Evolutionary conservation across 35 echinoderm and acorn worm genomes (phyloP).

Genomic region (Amphiura filiformis): DNA sequence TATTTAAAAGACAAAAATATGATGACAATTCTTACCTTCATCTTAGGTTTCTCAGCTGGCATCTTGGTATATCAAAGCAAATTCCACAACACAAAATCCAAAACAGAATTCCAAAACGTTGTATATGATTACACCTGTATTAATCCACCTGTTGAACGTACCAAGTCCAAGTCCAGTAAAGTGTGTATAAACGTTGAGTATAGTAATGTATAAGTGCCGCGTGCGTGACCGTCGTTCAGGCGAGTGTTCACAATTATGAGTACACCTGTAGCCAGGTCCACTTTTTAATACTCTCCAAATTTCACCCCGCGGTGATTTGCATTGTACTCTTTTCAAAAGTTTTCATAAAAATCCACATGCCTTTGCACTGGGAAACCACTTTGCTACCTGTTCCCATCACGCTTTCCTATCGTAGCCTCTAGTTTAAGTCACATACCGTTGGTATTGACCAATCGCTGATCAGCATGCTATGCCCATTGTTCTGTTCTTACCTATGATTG

Average conservation of each 20-base stretch:
- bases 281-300: not conserved
- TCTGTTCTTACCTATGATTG: not conserved
- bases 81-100: too few relatives aligned
- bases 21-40: too few relatives aligned
- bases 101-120: too few relatives aligned
- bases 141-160: slow-evolving; percentile 5
- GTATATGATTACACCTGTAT: not conserved
- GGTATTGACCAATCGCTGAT: not conserved
- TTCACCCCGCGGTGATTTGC: not conserved
- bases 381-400: slow-evolving; percentile 16
- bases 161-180: not conserved
- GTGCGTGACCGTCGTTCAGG: not conserved
- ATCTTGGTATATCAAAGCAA: too few relatives aligned
- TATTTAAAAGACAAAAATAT: not conserved
- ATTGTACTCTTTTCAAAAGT: slow-evolving; percentile 2
- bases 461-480: not conserved
- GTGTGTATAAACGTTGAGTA: not conserved
- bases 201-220: not conserved
- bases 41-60: too few relatives aligned
- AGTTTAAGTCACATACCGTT: not conserved
- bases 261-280: not conserved
- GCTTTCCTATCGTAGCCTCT: not conserved
- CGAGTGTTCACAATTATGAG: not conserved
- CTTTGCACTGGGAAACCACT: slow-evolving; percentile 15
- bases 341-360: not conserved